phyloP scores from a whole-genome alignment of 2,888 invertebrate species.

The Eremobia ochroleuca region DNA sequence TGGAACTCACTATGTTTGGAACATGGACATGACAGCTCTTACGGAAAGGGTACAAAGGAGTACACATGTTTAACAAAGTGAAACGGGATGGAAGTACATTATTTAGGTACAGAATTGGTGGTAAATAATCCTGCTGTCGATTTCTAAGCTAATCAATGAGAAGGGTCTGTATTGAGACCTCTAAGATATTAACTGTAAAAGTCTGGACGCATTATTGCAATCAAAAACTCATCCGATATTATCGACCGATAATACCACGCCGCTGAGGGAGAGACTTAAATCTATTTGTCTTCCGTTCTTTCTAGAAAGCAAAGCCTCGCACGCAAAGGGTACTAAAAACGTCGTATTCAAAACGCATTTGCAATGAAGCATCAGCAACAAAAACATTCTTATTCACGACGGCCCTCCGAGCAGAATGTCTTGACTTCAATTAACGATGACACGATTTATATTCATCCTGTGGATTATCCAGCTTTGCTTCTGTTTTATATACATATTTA shows the following conservation, averaged over 20 bases:
- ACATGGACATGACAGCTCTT: slow-evolving; percentile 46
- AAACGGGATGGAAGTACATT: slow-evolving; percentile 20
- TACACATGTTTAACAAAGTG: slow-evolving; percentile 37
- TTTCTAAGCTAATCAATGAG: slow-evolving; percentile 41
- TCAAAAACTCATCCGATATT: not conserved
- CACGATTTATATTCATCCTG: slow-evolving; percentile 82
- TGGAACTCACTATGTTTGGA: slow-evolving; percentile 1
- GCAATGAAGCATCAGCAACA: slow-evolving; percentile 55
- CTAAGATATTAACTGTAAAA: slow-evolving; percentile 2
- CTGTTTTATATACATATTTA: slow-evolving; percentile 79
- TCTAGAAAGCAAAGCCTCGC: not conserved
- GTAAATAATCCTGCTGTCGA: slow-evolving; percentile 21
- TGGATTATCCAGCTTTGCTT: slow-evolving; percentile 76
- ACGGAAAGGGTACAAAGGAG: slow-evolving; percentile 36
- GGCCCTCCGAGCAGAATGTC: slow-evolving; percentile 73
- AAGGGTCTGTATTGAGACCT: slow-evolving; percentile 31
- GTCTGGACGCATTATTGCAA: not conserved
- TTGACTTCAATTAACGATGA: slow-evolving; percentile 80
- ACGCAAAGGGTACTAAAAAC: slow-evolving; percentile 16
- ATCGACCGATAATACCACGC: not conserved
- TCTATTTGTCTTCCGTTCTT: not conserved
- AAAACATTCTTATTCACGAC: slow-evolving; percentile 74
- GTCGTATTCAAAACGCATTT: slow-evolving; percentile 60
- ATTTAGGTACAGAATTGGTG: slow-evolving; percentile 23
- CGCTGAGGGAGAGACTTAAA: not conserved